Conservation (phyloP, 2,113 vertebrate species). For the Planiliza haematocheilus region DNA sequence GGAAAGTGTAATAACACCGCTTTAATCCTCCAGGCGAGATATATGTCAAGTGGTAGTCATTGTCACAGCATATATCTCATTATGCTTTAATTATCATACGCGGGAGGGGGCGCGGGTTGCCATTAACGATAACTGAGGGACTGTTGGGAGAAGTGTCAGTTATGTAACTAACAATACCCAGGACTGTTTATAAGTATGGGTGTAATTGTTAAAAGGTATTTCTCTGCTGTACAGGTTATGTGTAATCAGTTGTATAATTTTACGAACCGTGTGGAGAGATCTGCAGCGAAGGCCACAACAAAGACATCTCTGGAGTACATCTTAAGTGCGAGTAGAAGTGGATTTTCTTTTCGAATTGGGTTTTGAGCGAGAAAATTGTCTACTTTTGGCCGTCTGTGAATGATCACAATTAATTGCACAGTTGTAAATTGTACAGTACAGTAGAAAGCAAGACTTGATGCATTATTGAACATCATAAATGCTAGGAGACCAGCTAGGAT, state of each 20-base stretch:
- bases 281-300: background rate
- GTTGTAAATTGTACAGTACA: no score
- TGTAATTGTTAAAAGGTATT: constrained; percentile 36
- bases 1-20: constrained; percentile 53
- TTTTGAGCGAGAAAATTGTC: no score
- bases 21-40: constrained; percentile 60
- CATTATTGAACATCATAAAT: no score
- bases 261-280: constrained; percentile 1
- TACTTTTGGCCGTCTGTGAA: no score
- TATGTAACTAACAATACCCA: constrained; percentile 31
- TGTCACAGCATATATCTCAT: constrained; percentile 59
- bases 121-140: constrained; percentile 45
- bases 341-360: background rate
- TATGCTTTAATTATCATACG: constrained; percentile 59
- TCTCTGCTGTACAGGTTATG: constrained; percentile 6
- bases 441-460: no score
- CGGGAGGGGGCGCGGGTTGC: background rate
- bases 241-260: constrained; percentile 25
- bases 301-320: constrained; percentile 4
- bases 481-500: no score
- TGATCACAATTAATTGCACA: no score
- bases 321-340: background rate
- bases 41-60: constrained; percentile 60
- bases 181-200: constrained; percentile 44
- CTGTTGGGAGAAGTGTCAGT: constrained; percentile 36